A percentile compares a stretch with the other conserved stretches of the same genome.
phyloP scores from a whole-genome alignment of 2,797 vertebrate genomes.

The Sarcoramphus papa region DNA sequence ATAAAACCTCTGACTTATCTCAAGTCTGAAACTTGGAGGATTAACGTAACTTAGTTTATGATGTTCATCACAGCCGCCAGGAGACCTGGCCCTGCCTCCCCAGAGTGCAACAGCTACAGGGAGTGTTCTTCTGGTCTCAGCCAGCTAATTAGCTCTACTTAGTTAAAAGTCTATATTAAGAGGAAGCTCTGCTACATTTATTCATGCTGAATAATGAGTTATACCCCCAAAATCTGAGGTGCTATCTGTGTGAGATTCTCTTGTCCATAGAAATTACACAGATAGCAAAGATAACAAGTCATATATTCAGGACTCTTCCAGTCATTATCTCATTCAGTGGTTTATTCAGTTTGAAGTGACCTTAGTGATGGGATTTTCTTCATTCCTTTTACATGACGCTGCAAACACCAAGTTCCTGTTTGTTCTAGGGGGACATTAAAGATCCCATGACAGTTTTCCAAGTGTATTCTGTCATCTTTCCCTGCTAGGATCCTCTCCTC shows the following conservation, averaged over 20 bases:
- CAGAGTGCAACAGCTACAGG: background rate
- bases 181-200: background rate
- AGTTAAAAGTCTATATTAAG: background rate
- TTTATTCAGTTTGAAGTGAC: conserved; percentile 28
- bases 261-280: background rate
- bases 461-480: background rate
- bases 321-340: conserved; percentile 5
- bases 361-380: conserved; percentile 22
- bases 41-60: background rate
- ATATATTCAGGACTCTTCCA: background rate
- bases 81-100: background rate
- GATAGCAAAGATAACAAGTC: background rate
- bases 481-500: background rate
- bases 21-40: background rate
- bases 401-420: conserved; percentile 34
- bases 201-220: background rate
- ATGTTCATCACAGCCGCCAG: background rate
- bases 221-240: background rate
- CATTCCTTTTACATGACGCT: conserved; percentile 35
- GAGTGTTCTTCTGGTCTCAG: background rate
- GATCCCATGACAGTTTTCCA: background rate
- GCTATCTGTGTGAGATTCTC: background rate
- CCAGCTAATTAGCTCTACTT: background rate
- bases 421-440: background rate
- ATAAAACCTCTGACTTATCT: conserved; percentile 45